Percentiles rank a stretch among this genome's conserved stretches.
These are phyloP conservation scores for Sparidentex hasta DNA, from an alignment of 2,797 vertebrate genomes.

Conservation along the genomic window DNA sequence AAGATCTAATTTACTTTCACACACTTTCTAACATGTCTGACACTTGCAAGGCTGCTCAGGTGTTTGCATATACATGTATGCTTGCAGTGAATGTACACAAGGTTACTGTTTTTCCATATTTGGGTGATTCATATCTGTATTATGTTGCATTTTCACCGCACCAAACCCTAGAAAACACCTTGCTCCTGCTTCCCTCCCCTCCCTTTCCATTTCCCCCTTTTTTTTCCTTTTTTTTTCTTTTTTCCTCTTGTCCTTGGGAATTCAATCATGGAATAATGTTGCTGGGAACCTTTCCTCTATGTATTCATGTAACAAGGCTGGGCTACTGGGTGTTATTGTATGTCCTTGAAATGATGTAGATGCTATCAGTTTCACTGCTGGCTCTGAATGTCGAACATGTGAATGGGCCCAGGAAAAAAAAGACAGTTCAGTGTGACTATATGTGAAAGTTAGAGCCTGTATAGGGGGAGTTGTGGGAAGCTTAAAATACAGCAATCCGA, in stretches of 20 bases:
- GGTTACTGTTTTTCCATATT: slow-evolving; percentile 25
- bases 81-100: slow-evolving; percentile 8
- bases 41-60: slow-evolving; percentile 10
- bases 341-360: slow-evolving; percentile 82
- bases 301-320: slow-evolving; percentile 72
- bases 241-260: slow-evolving; percentile 76
- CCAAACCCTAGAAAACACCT: slow-evolving; percentile 29
- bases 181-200: slow-evolving; percentile 21
- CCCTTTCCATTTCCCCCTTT: slow-evolving; percentile 25
- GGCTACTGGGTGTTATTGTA: slow-evolving; percentile 74
- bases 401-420: slow-evolving; percentile 43
- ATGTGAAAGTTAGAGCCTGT: slow-evolving; percentile 45
- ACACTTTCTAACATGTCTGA: slow-evolving; percentile 33
- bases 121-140: slow-evolving; percentile 15
- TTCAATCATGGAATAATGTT: slow-evolving; percentile 77
- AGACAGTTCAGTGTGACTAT: slow-evolving; percentile 30
- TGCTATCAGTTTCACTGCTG: slow-evolving; percentile 74
- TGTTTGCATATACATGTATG: slow-evolving; percentile 4
- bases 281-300: slow-evolving; percentile 71
- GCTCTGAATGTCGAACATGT: slow-evolving; percentile 65
- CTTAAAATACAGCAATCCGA: slow-evolving; percentile 41
- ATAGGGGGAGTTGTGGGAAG: slow-evolving; percentile 26
- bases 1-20: slow-evolving; percentile 32
- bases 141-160: slow-evolving; percentile 25
- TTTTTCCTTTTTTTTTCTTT: slow-evolving; percentile 29